These are phyloP conservation scores for Zaprionus camerounensis DNA, from an alignment of 1,140 invertebrate genomes.

Conservation along the genomic window DNA sequence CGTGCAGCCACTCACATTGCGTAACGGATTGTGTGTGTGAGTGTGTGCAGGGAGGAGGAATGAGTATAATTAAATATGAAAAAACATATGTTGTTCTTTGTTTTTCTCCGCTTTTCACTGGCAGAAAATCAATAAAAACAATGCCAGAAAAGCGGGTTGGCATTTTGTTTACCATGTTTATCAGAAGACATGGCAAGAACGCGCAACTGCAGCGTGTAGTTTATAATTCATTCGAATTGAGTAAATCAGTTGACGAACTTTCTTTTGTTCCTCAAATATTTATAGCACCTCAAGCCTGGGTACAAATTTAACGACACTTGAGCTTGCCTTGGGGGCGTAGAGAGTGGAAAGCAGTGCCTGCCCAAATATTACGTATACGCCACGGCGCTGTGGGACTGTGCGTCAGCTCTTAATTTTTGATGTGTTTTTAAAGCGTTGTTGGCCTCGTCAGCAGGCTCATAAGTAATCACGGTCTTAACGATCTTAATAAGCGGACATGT, in stretches of 20 bases:
- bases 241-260: slow-evolving; percentile 71
- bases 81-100: slow-evolving; percentile 74
- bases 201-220: slow-evolving; percentile 45
- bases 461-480: slow-evolving; percentile 48
- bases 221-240: slow-evolving; percentile 70
- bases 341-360: neutral
- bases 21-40: slow-evolving; percentile 45
- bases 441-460: slow-evolving; percentile 37
- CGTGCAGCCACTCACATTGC: slow-evolving; percentile 17
- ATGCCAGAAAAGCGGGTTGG: slow-evolving; percentile 18
- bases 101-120: slow-evolving; percentile 53
- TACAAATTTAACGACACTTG: slow-evolving; percentile 60
- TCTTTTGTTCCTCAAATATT: slow-evolving; percentile 66
- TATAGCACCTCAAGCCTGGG: slow-evolving; percentile 51
- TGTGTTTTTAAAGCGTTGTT: slow-evolving; percentile 73
- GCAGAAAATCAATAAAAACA: slow-evolving; percentile 70
- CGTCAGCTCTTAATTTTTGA: slow-evolving; percentile 79
- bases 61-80: slow-evolving; percentile 77
- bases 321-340: neutral
- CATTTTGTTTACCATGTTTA: slow-evolving; percentile 64
- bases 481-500: slow-evolving; percentile 65
- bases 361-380: slow-evolving; percentile 16
- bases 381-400: slow-evolving; percentile 25
- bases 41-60: slow-evolving; percentile 41
- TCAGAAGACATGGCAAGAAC: slow-evolving; percentile 16